These are phyloP conservation scores for Lepidurus arcticus DNA, from an alignment of 1,140 invertebrate genomes.

Conservation along the genomic window DNA sequence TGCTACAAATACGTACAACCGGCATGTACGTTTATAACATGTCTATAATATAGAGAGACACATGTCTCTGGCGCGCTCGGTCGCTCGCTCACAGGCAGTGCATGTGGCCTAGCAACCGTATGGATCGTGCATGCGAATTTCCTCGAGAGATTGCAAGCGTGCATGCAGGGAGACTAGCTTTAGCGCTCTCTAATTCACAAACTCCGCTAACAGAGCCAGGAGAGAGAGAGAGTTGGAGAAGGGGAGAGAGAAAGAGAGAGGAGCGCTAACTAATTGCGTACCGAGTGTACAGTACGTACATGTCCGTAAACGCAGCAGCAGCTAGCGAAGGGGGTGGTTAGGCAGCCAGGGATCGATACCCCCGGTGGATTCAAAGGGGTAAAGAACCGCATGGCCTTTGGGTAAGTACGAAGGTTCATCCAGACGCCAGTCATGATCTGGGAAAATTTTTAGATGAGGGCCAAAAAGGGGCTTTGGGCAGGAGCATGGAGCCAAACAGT, in stretches of 20 bases:
- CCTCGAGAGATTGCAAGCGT: background rate
- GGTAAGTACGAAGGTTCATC: background rate
- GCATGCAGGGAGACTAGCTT: background rate
- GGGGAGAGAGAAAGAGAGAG: background rate
- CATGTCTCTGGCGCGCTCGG: no score
- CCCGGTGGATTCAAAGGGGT: background rate
- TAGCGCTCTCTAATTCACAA: background rate
- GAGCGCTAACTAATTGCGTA: constrained; percentile 18
- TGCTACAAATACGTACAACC: no score
- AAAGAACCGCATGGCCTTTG: background rate
- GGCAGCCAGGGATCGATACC: background rate
- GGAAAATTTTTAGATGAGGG: background rate
- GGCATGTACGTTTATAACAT: no score
- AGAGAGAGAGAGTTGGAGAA: background rate
- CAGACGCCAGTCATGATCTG: background rate
- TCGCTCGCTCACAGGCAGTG: background rate
- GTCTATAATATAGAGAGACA: no score
- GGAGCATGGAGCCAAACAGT: no score
- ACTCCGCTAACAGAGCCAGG: constrained; percentile 5
- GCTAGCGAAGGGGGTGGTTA: background rate
- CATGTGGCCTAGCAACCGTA: constrained; percentile 17
- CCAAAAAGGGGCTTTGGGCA: no score
- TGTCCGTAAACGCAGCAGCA: background rate
- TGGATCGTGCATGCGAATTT: constrained; percentile 19
- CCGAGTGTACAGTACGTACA: background rate